Evolutionary conservation across 2,797 vertebrate species (phyloP).

Genomic region (Gadopsis bispinosus): DNA sequence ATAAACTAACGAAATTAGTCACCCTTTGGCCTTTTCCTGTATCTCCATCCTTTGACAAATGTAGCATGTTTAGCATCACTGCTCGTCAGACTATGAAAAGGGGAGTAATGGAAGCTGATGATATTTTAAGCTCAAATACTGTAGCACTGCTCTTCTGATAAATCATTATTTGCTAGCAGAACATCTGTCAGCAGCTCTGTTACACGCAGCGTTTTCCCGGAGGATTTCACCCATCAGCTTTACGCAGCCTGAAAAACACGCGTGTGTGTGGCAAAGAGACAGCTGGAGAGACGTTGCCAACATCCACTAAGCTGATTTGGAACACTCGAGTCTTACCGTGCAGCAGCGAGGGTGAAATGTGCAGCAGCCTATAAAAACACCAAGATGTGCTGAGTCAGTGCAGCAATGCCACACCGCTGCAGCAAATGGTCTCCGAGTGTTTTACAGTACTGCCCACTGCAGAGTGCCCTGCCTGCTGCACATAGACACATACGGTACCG

Average conservation of each 20-base stretch:
- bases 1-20: neutral
- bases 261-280: neutral
- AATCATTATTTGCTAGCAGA: neutral
- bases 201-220: neutral
- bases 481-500: neutral
- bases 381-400: conserved; percentile 44
- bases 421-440: neutral
- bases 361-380: conserved; percentile 11
- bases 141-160: neutral
- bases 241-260: neutral
- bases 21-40: neutral
- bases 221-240: neutral
- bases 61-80: neutral
- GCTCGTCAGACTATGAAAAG: neutral
- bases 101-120: neutral
- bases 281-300: neutral
- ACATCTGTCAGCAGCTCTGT: conserved; percentile 1
- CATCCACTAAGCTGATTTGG: neutral
- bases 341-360: neutral
- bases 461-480: neutral
- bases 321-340: neutral
- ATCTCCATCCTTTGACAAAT: neutral
- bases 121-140: neutral
- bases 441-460: neutral
- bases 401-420: conserved; percentile 4